A percentile compares a stretch with the other conserved stretches of the same genome.
These are phyloP conservation scores for Dryomyza anilis DNA, from an alignment of 2,888 invertebrate species.

Conservation along the genomic window DNA sequence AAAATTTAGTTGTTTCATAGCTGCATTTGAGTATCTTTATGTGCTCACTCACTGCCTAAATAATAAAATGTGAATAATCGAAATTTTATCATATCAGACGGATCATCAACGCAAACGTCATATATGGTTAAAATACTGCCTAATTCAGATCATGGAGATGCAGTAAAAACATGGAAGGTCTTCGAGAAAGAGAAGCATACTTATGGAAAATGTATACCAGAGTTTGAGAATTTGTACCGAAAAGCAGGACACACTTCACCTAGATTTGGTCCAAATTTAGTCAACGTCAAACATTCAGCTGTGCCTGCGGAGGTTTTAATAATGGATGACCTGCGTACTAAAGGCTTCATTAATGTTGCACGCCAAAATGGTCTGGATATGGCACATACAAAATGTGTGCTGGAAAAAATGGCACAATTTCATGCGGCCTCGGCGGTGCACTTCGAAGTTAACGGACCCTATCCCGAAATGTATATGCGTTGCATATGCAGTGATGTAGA, in stretches of 20 bases:
- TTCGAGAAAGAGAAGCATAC: conserved; percentile 53
- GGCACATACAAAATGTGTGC: conserved; percentile 42
- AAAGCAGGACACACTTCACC: conserved; percentile 38
- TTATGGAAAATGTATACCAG: conserved; percentile 47
- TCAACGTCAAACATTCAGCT: too few species aligned
- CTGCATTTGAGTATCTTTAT: too few species aligned
- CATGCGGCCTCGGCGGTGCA: conserved; percentile 51
- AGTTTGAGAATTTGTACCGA: conserved; percentile 48
- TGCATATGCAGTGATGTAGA: conserved; percentile 38
- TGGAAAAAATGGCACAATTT: conserved; percentile 52
- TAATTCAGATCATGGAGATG: conserved; percentile 30
- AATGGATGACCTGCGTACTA: conserved; percentile 50
- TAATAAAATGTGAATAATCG: background rate
- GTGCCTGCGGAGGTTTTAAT: conserved; percentile 41
- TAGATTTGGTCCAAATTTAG: conserved; percentile 45
- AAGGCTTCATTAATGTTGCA: conserved; percentile 40
- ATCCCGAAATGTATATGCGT: conserved; percentile 30
- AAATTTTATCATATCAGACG: conserved; percentile 34
- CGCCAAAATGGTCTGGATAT: conserved; percentile 46
- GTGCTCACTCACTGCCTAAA: too few species aligned
- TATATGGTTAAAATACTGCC: conserved; percentile 47
- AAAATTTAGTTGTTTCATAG: too few species aligned
- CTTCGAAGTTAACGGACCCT: conserved; percentile 40
- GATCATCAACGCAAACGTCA: conserved; percentile 33
- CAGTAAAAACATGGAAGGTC: conserved; percentile 44